Evolutionary conservation across 35 echinoderm and acorn worm species (phyloP).

Genomic region (Apostichopus parvimensis): DNA sequence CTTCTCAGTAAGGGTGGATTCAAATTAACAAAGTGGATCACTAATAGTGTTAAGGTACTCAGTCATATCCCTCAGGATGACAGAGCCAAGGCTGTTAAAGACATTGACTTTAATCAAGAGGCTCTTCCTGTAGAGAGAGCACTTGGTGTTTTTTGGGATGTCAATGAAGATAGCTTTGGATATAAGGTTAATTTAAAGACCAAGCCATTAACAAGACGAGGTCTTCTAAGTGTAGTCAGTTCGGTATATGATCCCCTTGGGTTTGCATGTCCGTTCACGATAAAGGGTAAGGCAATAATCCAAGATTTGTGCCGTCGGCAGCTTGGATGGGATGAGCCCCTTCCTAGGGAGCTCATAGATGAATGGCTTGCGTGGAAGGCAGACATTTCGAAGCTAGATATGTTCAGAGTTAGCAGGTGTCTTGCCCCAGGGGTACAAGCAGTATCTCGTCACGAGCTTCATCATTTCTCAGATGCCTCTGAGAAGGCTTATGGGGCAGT

Average conservation of each 20-base stretch:
- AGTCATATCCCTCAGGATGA: slow-evolving; percentile 42
- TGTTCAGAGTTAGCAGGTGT: slow-evolving; percentile 42
- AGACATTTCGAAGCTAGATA: slow-evolving; percentile 14
- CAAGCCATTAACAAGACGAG: slow-evolving; percentile 46
- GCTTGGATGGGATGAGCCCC: slow-evolving; percentile 51
- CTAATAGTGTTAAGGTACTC: slow-evolving; percentile 9
- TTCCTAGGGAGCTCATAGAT: not conserved
- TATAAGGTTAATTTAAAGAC: slow-evolving; percentile 11
- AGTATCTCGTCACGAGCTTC: not conserved
- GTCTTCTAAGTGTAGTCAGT: slow-evolving; percentile 33
- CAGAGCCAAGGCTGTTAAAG: slow-evolving; percentile 24
- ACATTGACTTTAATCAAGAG: slow-evolving; percentile 59
- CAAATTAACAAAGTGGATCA: slow-evolving; percentile 47
- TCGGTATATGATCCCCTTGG: slow-evolving; percentile 69
- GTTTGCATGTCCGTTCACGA: slow-evolving; percentile 47
- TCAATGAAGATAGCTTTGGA: slow-evolving; percentile 18
- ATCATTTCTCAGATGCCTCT: slow-evolving; percentile 68
- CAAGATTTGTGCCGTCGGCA: slow-evolving; percentile 49
- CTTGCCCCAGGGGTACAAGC: not conserved
- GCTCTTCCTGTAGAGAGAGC: slow-evolving; percentile 50
- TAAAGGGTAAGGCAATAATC: slow-evolving; percentile 50
- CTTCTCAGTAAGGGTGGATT: slow-evolving; percentile 46
- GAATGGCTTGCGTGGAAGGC: slow-evolving; percentile 49
- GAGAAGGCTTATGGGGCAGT: slow-evolving; percentile 50
- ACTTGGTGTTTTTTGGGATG: slow-evolving; percentile 47